Evolutionary conservation across 2,113 vertebrate species (phyloP).

Genomic region (Balaenoptera acutorostrata): DNA sequence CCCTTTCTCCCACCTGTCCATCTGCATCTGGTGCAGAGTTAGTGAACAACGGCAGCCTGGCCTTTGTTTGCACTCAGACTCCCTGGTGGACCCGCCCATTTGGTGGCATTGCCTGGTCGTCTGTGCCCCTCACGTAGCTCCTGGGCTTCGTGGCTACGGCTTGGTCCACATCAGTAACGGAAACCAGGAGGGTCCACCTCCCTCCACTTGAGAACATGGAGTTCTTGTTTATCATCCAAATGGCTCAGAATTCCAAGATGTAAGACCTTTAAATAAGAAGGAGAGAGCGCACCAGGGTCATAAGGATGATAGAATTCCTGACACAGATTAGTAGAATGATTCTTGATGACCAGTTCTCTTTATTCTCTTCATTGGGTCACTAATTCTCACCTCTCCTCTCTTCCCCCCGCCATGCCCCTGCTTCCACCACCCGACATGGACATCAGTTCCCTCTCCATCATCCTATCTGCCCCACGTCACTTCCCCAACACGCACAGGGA

Average conservation of each 20-base stretch:
- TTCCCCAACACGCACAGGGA: not conserved
- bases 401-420: rapidly evolving
- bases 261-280: not conserved
- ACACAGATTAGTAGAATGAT: not conserved
- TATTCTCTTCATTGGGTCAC: not conserved
- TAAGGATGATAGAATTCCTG: not conserved
- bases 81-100: not conserved
- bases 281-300: not conserved
- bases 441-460: not conserved
- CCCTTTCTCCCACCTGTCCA: not conserved
- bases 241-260: not conserved
- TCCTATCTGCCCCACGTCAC: not conserved
- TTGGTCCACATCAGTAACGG: not conserved
- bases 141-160: not conserved
- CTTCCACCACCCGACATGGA: not conserved
- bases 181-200: not conserved
- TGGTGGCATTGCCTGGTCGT: not conserved
- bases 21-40: not conserved
- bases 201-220: not conserved
- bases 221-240: not conserved
- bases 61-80: not conserved
- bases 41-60: not conserved
- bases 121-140: not conserved
- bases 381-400: too few relatives aligned
- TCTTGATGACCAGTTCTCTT: not conserved